A percentile compares a stretch with the other conserved stretches of the same genome.
phyloP scores from a whole-genome alignment of 2,113 vertebrate genomes.

The Antennarius striatus region DNA sequence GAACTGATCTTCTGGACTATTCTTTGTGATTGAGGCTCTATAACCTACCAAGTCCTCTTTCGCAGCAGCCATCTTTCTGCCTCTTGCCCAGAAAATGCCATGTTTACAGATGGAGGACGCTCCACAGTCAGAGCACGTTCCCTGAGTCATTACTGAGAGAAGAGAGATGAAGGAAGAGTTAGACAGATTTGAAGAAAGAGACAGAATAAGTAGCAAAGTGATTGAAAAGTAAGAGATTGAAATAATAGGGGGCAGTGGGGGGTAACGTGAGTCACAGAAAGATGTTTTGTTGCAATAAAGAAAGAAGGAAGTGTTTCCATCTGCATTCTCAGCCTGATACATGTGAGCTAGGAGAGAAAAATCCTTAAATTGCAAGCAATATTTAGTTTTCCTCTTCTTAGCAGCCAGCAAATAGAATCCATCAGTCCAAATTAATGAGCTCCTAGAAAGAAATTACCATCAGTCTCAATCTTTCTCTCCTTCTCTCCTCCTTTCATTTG shows the following conservation, averaged over 20 bases:
- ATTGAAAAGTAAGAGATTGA: conserved; percentile 45
- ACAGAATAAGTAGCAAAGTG: conserved; percentile 38
- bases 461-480: conserved; percentile 25
- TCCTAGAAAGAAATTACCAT: conserved; percentile 24
- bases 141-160: conserved; percentile 43
- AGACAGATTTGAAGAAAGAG: conserved; percentile 47
- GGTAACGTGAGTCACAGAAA: conserved; percentile 19
- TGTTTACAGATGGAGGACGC: conserved; percentile 54
- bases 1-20: conserved; percentile 33
- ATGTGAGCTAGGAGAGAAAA: conserved; percentile 15
- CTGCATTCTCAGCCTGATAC: conserved; percentile 8
- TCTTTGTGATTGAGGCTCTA: conserved; percentile 42
- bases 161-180: conserved; percentile 20
- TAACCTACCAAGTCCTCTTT: conserved; percentile 17
- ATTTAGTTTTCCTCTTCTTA: conserved; percentile 29
- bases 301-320: conserved; percentile 6
- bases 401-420: conserved; percentile 35
- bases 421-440: conserved; percentile 58
- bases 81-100: conserved; percentile 45
- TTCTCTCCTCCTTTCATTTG: conserved; percentile 35
- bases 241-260: conserved; percentile 32
- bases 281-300: conserved; percentile 11
- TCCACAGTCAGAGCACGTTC: conserved; percentile 54
- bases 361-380: conserved; percentile 11
- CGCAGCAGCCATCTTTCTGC: conserved; percentile 31